These are phyloP conservation scores for Pandemis cinnamomeana DNA, from an alignment of 2,888 invertebrate genomes.

Conservation along the genomic window DNA sequence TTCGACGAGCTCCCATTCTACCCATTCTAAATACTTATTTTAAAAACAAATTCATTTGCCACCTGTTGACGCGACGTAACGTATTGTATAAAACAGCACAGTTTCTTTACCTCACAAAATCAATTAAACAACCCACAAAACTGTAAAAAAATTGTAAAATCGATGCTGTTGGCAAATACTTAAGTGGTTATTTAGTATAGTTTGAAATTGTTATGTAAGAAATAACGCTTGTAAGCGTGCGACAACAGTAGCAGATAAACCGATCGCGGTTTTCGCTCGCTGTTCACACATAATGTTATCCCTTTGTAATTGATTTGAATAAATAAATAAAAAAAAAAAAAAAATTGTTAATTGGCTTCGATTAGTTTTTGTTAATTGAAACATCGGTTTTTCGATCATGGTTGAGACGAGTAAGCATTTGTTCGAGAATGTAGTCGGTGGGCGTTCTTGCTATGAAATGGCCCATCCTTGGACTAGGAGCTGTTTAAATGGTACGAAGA, in stretches of 20 bases:
- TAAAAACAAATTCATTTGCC: not conserved
- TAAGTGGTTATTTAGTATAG: no score
- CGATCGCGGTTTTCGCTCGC: no score
- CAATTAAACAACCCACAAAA: no score
- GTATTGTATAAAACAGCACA: not conserved
- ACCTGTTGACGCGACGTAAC: not conserved
- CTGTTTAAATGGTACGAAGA: not conserved
- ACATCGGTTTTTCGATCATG: not conserved
- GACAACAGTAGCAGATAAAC: no score
- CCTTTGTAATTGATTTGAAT: no score
- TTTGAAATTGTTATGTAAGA: no score
- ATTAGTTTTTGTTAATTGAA: not conserved
- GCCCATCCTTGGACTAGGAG: not conserved
- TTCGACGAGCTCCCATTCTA: not conserved
- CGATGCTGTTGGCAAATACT: no score
- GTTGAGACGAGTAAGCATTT: not conserved
- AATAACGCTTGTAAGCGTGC: no score
- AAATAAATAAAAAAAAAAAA: no score
- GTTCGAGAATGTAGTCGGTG: not conserved
- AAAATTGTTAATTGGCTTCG: not conserved
- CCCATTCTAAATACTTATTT: not conserved
- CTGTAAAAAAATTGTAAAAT: no score
- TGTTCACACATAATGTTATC: no score
- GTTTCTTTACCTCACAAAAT: not conserved
- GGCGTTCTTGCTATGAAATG: not conserved